Percentiles rank a stretch among this genome's conserved stretches.
Evolutionary conservation across 2,113 vertebrate genomes (phyloP).

Genomic region (Arvicanthis niloticus): DNA sequence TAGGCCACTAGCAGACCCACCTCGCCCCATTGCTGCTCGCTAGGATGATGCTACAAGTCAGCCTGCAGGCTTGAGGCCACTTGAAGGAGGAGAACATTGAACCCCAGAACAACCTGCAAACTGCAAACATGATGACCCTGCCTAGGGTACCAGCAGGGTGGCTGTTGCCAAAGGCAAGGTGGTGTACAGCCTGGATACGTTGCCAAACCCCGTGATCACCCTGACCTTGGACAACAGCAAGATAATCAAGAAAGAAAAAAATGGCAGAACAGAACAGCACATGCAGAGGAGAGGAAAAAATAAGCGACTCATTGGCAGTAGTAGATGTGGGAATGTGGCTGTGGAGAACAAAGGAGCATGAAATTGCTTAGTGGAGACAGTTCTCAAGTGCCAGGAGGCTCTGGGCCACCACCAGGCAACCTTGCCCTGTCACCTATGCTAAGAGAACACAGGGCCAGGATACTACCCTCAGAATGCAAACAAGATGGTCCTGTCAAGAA

Average conservation of each 20-base stretch:
- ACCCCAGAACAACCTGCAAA: neutral
- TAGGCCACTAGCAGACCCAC: neutral
- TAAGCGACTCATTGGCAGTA: neutral
- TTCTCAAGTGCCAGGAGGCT: neutral
- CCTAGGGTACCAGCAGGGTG: neutral
- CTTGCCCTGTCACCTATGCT: neutral
- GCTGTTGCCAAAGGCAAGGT: neutral
- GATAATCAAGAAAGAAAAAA: neutral
- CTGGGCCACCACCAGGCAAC: neutral
- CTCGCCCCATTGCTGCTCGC: neutral
- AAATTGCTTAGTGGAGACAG: neutral
- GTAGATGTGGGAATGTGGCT: neutral
- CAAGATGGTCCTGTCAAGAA: neutral
- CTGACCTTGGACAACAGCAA: neutral
- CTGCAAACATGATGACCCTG: neutral
- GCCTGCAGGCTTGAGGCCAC: neutral
- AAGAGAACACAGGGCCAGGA: neutral
- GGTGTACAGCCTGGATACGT: neutral
- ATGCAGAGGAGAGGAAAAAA: neutral
- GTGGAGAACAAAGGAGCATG: neutral
- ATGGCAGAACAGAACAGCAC: neutral
- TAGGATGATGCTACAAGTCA: neutral
- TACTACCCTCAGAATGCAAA: neutral
- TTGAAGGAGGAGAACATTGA: neutral
- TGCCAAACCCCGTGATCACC: neutral